Percentiles rank a stretch among this genome's conserved stretches.
Conservation (phyloP, 1,140 invertebrate genomes). For the Apolygus lucorum region DNA sequence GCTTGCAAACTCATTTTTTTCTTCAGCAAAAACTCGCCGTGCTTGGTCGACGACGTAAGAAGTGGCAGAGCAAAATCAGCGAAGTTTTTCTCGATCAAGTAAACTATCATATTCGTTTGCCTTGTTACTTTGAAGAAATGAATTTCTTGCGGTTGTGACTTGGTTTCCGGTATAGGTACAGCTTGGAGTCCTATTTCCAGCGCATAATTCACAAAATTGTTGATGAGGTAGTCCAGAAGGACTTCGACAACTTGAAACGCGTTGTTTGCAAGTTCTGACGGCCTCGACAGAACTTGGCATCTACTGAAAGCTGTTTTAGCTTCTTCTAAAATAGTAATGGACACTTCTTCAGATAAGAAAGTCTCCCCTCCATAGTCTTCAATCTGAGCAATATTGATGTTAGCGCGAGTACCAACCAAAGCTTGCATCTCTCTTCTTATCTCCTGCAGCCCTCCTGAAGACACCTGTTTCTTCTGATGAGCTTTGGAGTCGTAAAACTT, state of each 20-base stretch:
- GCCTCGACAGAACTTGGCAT: slow-evolving; percentile 74
- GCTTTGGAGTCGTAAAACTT: slow-evolving; percentile 89
- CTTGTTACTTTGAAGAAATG: slow-evolving; percentile 92
- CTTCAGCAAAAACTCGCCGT: slow-evolving; percentile 76
- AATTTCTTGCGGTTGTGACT: slow-evolving; percentile 64
- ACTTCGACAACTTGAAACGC: slow-evolving; percentile 79
- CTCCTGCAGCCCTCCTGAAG: slow-evolving; percentile 74
- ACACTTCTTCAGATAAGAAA: slow-evolving; percentile 93
- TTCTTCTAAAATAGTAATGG: slow-evolving; percentile 84
- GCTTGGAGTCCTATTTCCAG: slow-evolving; percentile 84
- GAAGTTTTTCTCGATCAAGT: slow-evolving; percentile 91
- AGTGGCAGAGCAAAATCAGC: slow-evolving; percentile 81
- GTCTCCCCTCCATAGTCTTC: slow-evolving; percentile 96
- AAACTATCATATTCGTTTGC: slow-evolving; percentile 92
- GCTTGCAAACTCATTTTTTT: slow-evolving; percentile 80
- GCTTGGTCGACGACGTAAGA: slow-evolving; percentile 79
- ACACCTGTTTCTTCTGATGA: slow-evolving; percentile 86
- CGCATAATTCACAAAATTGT: slow-evolving; percentile 94
- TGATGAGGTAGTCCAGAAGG: slow-evolving; percentile 74
- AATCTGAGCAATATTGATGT: slow-evolving; percentile 85
- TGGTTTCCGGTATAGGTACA: slow-evolving; percentile 83
- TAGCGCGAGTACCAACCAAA: slow-evolving; percentile 79
- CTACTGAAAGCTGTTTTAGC: slow-evolving; percentile 82
- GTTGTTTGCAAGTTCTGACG: slow-evolving; percentile 68
- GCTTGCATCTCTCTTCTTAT: slow-evolving; percentile 87